Evolutionary conservation across 2,888 invertebrate genomes (phyloP).

Genomic region (Steinernema hermaphroditum): DNA sequence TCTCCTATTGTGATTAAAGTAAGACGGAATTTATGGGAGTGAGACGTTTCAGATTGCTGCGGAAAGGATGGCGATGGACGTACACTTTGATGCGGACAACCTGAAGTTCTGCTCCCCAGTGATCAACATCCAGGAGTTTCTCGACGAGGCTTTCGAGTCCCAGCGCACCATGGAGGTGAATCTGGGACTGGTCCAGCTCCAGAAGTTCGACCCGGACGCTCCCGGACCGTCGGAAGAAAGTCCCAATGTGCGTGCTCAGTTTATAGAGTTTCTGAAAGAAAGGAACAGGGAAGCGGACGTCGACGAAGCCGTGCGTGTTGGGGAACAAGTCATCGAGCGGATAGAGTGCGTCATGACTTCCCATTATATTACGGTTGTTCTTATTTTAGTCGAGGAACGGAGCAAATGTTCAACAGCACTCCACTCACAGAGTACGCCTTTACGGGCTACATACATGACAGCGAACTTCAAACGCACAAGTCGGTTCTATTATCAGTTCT

Average conservation of each 20-base stretch:
- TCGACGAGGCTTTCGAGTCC: conserved; percentile 34
- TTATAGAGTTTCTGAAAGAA: neutral
- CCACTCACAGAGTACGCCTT: conserved; percentile 8
- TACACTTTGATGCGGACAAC: conserved; percentile 1
- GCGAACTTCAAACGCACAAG: conserved; percentile 36
- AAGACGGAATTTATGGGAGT: too few relatives aligned
- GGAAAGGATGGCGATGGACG: neutral
- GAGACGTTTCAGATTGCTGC: too few relatives aligned
- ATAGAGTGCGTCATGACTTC: neutral
- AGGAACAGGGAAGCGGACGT: neutral
- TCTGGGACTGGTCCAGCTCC: neutral
- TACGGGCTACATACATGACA: conserved; percentile 32
- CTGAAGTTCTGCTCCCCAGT: conserved; percentile 37
- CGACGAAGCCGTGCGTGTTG: neutral
- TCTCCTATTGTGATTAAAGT: too few relatives aligned
- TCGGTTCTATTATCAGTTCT: neutral
- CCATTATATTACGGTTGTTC: neutral
- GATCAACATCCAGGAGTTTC: conserved; percentile 43
- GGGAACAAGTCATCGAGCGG: conserved; percentile 3
- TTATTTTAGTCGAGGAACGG: conserved; percentile 1
- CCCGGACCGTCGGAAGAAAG: neutral
- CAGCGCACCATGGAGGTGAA: neutral
- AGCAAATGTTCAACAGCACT: conserved; percentile 10
- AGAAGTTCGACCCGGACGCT: neutral
- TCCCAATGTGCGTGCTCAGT: neutral